Conservation (phyloP, 1,140 invertebrate genomes). For the Drosophila nigromelanica region DNA sequence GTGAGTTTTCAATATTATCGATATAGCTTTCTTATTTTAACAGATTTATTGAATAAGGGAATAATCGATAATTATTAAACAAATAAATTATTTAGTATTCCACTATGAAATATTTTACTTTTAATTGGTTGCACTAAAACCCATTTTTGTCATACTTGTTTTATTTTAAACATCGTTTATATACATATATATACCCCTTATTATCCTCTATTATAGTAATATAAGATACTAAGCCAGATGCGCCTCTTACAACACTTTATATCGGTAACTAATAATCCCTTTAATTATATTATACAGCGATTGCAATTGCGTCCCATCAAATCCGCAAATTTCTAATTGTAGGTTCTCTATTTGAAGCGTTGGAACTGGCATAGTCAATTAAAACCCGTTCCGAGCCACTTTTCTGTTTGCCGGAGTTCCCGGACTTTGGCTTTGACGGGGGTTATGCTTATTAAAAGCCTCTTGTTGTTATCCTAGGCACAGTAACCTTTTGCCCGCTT, state of each 20-base stretch:
- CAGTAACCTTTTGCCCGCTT: constrained; percentile 65
- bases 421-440: neutral
- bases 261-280: neutral
- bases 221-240: neutral
- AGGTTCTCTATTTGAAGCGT: constrained; percentile 24
- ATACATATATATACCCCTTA: too few relatives aligned
- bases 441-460: constrained; percentile 71
- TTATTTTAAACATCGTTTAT: too few relatives aligned
- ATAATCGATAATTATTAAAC: too few relatives aligned
- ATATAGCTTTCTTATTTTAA: too few relatives aligned
- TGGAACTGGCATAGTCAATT: constrained; percentile 8
- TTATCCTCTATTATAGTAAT: neutral
- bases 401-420: constrained; percentile 31
- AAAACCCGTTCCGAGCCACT: constrained; percentile 36
- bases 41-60: too few relatives aligned
- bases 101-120: too few relatives aligned
- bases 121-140: too few relatives aligned
- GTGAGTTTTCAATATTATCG: too few relatives aligned
- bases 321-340: constrained; percentile 30
- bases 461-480: constrained; percentile 75
- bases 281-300: constrained; percentile 19
- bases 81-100: too few relatives aligned
- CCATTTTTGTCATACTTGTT: too few relatives aligned
- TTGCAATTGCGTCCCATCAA: constrained; percentile 1
- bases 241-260: neutral